Conservation (phyloP, 2,888 invertebrate genomes). For the Germaria angustata region DNA sequence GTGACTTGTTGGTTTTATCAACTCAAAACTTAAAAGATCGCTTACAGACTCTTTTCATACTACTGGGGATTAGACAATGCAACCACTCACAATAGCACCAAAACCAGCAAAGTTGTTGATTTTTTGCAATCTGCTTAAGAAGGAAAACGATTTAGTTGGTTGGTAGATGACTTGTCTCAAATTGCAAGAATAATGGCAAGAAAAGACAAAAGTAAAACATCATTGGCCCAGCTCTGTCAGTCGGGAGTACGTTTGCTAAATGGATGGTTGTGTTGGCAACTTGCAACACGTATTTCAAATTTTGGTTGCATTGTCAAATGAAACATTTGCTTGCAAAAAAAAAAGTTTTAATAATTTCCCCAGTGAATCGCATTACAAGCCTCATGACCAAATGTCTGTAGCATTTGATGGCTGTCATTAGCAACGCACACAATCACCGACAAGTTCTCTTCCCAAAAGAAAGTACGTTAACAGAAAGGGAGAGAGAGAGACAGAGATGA, state of each 20-base stretch:
- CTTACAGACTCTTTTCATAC: neutral
- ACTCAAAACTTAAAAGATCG: neutral
- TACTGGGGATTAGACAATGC: conserved; percentile 18
- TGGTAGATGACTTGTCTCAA: conserved; percentile 3
- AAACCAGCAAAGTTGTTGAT: neutral
- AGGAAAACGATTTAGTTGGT: conserved; percentile 1
- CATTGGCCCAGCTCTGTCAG: conserved; percentile 17
- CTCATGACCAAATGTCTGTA: conserved; percentile 58
- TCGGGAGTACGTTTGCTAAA: neutral
- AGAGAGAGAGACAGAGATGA: too few relatives aligned
- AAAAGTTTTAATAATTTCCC: conserved; percentile 61
- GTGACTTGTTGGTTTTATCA: neutral
- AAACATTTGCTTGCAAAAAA: conserved; percentile 27
- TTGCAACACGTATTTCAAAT: conserved; percentile 26
- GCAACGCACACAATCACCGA: conserved; percentile 23
- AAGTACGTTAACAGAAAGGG: too few relatives aligned
- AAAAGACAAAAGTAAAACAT: neutral
- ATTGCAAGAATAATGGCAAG: neutral
- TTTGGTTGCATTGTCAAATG: conserved; percentile 48
- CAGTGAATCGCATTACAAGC: conserved; percentile 54
- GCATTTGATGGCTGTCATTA: conserved; percentile 65
- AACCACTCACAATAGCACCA: conserved; percentile 24
- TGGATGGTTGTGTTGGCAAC: conserved; percentile 1
- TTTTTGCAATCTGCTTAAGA: neutral
- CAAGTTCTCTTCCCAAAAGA: too few relatives aligned